Percentiles rank a stretch among this genome's conserved stretches.
phyloP scores from a whole-genome alignment of 2,888 invertebrate species.

The Dichetophora obliterata region DNA sequence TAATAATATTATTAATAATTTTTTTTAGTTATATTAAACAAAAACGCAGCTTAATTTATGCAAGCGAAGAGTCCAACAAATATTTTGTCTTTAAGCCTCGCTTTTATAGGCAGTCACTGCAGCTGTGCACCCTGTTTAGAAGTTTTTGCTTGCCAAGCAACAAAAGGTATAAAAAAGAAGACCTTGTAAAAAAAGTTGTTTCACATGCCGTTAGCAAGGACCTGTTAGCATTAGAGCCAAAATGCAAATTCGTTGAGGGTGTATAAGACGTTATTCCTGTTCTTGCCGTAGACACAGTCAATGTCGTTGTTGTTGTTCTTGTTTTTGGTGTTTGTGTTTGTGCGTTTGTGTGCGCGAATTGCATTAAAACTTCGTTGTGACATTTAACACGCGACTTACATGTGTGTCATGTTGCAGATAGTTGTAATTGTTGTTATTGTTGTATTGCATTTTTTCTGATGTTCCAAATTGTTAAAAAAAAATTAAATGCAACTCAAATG shows the following conservation, averaged over 20 bases:
- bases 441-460: not conserved
- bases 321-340: not conserved
- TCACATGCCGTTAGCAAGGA: not conserved
- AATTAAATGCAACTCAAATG: not conserved
- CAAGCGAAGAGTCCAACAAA: not conserved
- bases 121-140: not conserved
- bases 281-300: not conserved
- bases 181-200: conserved; percentile 10
- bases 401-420: conserved; percentile 18
- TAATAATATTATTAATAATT: no score
- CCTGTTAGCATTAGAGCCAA: conserved; percentile 23
- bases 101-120: not conserved
- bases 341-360: not conserved
- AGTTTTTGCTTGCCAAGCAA: not conserved
- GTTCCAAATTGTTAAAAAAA: not conserved
- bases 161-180: not conserved
- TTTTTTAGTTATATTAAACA: no score
- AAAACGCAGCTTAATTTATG: no score
- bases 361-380: conserved; percentile 31
- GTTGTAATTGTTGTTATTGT: not conserved
- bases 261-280: not conserved
- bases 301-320: not conserved
- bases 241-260: conserved; percentile 4
- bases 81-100: not conserved
- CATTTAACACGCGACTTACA: conserved; percentile 27